Percentiles rank a stretch among this genome's conserved stretches.
phyloP scores from a whole-genome alignment of 1,140 invertebrate genomes.

The Heliconius hermathena region DNA sequence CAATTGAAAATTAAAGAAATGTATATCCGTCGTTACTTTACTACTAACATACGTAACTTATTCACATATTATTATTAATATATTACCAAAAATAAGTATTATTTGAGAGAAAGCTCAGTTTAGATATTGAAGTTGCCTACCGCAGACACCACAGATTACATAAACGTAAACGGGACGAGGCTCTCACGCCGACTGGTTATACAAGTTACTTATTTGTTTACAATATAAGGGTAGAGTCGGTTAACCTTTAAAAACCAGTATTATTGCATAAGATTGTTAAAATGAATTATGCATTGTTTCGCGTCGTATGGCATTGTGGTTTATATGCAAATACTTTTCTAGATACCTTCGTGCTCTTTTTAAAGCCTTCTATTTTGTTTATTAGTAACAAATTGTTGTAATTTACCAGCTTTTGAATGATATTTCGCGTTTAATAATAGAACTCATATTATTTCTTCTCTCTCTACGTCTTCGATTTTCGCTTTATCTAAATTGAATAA shows the following conservation, averaged over 20 bases:
- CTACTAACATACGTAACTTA: too few relatives aligned
- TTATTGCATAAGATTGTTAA: slow-evolving; percentile 29
- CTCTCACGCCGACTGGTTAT: slow-evolving; percentile 39
- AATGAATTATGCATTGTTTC: slow-evolving; percentile 8
- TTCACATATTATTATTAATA: not conserved
- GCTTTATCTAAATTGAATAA: too few relatives aligned
- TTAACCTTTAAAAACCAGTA: slow-evolving; percentile 37
- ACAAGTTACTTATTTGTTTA: slow-evolving; percentile 40
- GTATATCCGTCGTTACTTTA: too few relatives aligned
- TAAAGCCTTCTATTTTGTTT: not conserved
- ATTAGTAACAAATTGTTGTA: not conserved
- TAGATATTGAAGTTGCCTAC: slow-evolving; percentile 10
- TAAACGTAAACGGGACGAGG: slow-evolving; percentile 34
- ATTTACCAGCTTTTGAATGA: too few relatives aligned
- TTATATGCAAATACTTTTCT: not conserved
- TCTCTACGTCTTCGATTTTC: too few relatives aligned
- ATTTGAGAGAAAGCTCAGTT: slow-evolving; percentile 2
- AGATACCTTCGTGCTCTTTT: not conserved
- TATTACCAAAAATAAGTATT: not conserved
- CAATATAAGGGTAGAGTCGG: slow-evolving; percentile 42
- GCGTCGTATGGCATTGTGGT: not conserved
- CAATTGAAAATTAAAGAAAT: too few relatives aligned
- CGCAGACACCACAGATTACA: slow-evolving; percentile 34
- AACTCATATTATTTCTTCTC: too few relatives aligned
- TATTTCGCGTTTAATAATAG: too few relatives aligned